These are phyloP conservation scores for Zenarchopterus dispar DNA, from an alignment of 2,797 vertebrate species.

Conservation along the genomic window DNA sequence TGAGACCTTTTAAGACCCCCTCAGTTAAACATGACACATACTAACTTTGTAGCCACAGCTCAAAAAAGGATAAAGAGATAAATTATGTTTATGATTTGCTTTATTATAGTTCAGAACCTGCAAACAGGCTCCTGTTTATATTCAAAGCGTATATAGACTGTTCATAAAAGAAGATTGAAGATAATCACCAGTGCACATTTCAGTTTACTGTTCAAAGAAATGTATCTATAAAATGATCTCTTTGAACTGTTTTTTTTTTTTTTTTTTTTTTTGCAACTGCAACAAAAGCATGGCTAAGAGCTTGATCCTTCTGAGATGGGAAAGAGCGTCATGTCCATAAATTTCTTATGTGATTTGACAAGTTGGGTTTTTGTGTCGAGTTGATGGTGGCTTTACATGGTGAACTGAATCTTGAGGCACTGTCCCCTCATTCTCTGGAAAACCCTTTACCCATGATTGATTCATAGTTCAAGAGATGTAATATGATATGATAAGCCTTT, in stretches of 20 bases:
- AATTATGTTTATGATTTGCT: conserved; percentile 3
- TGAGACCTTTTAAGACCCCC: conserved; percentile 25
- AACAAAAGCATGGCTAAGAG: background rate
- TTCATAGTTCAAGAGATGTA: conserved; percentile 44
- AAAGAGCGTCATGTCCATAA: conserved; percentile 28
- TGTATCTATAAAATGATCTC: conserved; percentile 4
- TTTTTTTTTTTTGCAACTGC: background rate
- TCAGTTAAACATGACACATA: conserved; percentile 1
- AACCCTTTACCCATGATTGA: conserved; percentile 47
- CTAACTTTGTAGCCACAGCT: conserved; percentile 13
- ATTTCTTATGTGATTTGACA: conserved; percentile 59
- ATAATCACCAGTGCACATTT: conserved; percentile 5
- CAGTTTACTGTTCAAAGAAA: conserved; percentile 4
- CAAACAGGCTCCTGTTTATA: background rate
- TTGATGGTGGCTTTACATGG: conserved; percentile 4
- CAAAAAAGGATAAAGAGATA: no score
- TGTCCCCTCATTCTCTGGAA: conserved; percentile 32
- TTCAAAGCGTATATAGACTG: background rate
- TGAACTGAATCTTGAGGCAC: conserved; percentile 29
- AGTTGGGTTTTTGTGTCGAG: conserved; percentile 23
- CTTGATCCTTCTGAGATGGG: conserved; percentile 15
- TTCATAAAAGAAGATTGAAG: conserved; percentile 1
- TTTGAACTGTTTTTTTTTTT: conserved; percentile 3
- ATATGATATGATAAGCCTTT: conserved; percentile 62
- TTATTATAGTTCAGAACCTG: background rate